These are phyloP conservation scores for Isoperla grammatica DNA, from an alignment of 2,888 invertebrate species.

Conservation along the genomic window DNA sequence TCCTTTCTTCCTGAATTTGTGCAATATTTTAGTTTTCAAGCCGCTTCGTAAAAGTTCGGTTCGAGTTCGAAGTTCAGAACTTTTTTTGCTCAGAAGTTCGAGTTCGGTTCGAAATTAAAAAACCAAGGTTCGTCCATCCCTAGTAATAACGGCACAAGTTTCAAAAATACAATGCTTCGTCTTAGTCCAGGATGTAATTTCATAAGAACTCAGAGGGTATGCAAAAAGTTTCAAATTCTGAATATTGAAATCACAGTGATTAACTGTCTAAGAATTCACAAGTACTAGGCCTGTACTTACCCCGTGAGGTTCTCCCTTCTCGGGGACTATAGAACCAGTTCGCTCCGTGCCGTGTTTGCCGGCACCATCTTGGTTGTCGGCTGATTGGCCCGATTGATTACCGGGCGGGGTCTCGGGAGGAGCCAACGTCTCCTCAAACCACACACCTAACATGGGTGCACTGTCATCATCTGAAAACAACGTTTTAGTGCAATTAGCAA, in stretches of 20 bases:
- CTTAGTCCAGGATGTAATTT: no score
- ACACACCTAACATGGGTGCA: constrained; percentile 82
- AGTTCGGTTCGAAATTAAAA: no score
- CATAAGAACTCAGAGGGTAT: no score
- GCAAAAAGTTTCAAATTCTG: background rate
- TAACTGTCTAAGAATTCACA: background rate
- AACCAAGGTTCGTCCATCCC: no score
- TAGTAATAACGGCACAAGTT: no score
- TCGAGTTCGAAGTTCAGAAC: no score
- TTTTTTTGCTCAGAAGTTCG: no score
- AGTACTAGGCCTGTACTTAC: constrained; percentile 40
- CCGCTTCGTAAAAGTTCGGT: no score
- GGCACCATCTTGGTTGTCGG: constrained; percentile 29
- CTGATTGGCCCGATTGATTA: constrained; percentile 37
- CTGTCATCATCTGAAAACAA: constrained; percentile 59
- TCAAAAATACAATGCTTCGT: no score
- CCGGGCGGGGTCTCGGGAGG: constrained; percentile 62
- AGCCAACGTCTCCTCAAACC: constrained; percentile 91
- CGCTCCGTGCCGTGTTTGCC: constrained; percentile 39
- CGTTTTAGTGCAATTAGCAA: no score
- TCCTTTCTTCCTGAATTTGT: no score
- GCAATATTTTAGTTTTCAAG: no score
- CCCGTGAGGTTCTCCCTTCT: constrained; percentile 72
- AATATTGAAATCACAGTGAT: background rate
- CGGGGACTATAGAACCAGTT: constrained; percentile 58